A percentile compares a stretch with the other conserved stretches of the same genome.
Evolutionary conservation across 1,140 invertebrate species (phyloP).

Genomic region (Saccostrea glomerata): DNA sequence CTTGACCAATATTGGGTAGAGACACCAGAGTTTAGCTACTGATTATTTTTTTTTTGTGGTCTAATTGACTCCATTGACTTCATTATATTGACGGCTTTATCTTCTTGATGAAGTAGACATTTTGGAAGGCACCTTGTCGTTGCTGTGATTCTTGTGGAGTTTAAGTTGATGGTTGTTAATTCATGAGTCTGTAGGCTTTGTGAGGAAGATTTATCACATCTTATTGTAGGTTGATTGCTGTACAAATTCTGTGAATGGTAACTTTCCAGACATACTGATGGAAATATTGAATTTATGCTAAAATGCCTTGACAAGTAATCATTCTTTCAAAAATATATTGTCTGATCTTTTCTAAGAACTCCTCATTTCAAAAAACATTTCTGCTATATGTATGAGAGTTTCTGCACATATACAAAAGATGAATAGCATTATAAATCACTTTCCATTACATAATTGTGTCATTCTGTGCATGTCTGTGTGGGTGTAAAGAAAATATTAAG

Average conservation of each 20-base stretch:
- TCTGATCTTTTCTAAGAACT: neutral
- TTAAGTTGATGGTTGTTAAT: neutral
- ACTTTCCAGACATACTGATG: neutral
- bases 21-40: too few species aligned
- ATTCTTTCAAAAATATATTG: neutral
- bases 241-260: neutral
- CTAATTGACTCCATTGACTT: too few species aligned
- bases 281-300: constrained; percentile 24
- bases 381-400: neutral
- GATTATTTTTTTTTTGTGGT: too few species aligned
- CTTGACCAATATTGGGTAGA: too few species aligned
- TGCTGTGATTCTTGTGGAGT: neutral
- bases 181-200: neutral
- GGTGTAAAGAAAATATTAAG: neutral
- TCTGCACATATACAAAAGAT: constrained; percentile 22
- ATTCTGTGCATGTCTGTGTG: constrained; percentile 7
- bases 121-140: neutral
- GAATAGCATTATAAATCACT: constrained; percentile 25
- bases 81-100: too few species aligned
- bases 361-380: neutral
- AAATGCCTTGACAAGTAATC: neutral
- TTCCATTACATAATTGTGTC: neutral
- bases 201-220: neutral
- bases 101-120: too few species aligned
- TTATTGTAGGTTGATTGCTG: neutral